phyloP scores from a whole-genome alignment of 2,888 invertebrate genomes.

The Monoplex corrugatus region DNA sequence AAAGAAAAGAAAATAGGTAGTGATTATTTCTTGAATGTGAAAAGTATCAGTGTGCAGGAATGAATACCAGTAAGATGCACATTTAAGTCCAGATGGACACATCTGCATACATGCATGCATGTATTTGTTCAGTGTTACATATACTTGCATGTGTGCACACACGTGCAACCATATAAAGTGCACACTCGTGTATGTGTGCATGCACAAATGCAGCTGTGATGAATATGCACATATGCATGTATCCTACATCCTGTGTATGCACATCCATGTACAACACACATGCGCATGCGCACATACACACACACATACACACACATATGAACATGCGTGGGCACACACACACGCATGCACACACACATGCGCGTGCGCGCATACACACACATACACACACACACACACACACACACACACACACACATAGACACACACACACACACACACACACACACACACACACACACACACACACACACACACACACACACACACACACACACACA shows the following conservation, averaged over 20 bases:
- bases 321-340: neutral
- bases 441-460: neutral
- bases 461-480: neutral
- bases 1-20: too few species aligned
- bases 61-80: too few species aligned
- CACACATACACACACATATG: neutral
- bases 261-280: neutral
- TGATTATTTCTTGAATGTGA: too few species aligned
- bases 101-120: slow-evolving; percentile 2
- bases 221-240: too few species aligned
- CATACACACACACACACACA: neutral
- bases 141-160: too few species aligned
- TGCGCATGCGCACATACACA: neutral
- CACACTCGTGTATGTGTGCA: too few species aligned
- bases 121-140: too few species aligned
- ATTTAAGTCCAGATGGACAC: too few species aligned
- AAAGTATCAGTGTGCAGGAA: neutral
- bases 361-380: neutral
- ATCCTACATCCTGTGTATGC: too few species aligned
- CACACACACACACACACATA: neutral
- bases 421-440: neutral
- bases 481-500: neutral
- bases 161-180: too few species aligned
- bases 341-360: slow-evolving; percentile 7
- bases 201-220: too few species aligned